Conservation (phyloP, 1,140 invertebrate genomes). For the Scaptomyza pallida region DNA sequence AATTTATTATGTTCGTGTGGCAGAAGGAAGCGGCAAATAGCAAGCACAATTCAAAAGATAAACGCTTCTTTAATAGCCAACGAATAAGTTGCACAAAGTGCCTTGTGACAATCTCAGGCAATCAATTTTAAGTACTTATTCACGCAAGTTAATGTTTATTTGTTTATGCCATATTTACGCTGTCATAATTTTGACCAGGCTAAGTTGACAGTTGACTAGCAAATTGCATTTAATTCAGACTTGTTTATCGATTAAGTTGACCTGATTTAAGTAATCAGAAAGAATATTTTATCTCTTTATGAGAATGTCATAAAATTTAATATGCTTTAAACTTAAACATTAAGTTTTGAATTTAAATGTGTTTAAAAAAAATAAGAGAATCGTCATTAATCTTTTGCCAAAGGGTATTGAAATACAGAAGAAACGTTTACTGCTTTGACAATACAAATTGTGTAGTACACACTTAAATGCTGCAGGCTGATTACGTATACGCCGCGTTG, state of each 20-base stretch:
- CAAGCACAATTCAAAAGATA: slow-evolving; percentile 40
- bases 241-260: slow-evolving; percentile 28
- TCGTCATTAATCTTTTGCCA: too few species aligned
- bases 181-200: slow-evolving; percentile 1
- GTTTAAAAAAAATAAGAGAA: too few species aligned
- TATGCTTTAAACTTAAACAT: background rate
- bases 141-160: background rate
- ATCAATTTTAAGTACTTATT: slow-evolving; percentile 37
- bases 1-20: slow-evolving; percentile 48
- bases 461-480: slow-evolving; percentile 3
- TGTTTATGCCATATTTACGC: slow-evolving; percentile 5
- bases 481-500: slow-evolving; percentile 22
- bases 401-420: background rate
- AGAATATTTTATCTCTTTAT: too few species aligned
- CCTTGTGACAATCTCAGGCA: slow-evolving; percentile 5
- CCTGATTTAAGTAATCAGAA: background rate
- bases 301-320: too few species aligned
- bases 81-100: slow-evolving; percentile 28
- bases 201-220: slow-evolving; percentile 2
- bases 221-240: slow-evolving; percentile 5
- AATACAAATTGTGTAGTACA: background rate
- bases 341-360: too few species aligned
- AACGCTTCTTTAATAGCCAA: slow-evolving; percentile 68
- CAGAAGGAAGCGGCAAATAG: too few species aligned
- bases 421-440: background rate